Percentiles rank a stretch among this genome's conserved stretches.
Evolutionary conservation across 2,113 vertebrate genomes (phyloP).

Genomic region (Notarius quadriscutis): DNA sequence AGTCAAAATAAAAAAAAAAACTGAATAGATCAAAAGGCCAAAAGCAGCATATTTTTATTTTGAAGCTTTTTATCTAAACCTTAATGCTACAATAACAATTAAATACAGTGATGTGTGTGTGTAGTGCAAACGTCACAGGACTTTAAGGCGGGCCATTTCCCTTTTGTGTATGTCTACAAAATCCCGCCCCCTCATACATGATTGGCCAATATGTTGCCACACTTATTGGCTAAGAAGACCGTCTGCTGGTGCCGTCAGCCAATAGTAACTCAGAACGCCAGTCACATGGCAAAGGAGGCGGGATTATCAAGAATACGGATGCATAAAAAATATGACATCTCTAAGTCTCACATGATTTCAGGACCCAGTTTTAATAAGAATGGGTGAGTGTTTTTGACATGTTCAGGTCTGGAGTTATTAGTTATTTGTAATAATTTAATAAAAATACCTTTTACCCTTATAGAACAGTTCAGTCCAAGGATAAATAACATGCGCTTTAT

Average conservation of each 20-base stretch:
- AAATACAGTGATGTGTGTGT: neutral
- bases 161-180: neutral
- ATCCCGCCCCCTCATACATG: neutral
- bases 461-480: neutral
- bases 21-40: neutral
- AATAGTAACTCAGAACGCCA: neutral
- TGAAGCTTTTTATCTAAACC: neutral
- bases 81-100: neutral
- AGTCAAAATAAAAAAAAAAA: neutral
- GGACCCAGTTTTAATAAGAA: neutral
- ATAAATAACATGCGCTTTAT: neutral
- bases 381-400: neutral
- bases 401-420: neutral
- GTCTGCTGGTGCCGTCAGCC: neutral
- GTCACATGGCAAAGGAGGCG: neutral
- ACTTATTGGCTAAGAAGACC: neutral
- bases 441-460: neutral
- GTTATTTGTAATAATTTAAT: neutral
- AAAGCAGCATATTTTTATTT: neutral
- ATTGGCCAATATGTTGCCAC: neutral
- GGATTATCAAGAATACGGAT: neutral
- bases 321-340: neutral
- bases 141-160: neutral
- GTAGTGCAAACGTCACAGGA: neutral
- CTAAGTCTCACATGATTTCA: neutral